Base-by-base conservation (phyloP, 2,888 invertebrate species). In the Rhamphomyia laevipes region DNA sequence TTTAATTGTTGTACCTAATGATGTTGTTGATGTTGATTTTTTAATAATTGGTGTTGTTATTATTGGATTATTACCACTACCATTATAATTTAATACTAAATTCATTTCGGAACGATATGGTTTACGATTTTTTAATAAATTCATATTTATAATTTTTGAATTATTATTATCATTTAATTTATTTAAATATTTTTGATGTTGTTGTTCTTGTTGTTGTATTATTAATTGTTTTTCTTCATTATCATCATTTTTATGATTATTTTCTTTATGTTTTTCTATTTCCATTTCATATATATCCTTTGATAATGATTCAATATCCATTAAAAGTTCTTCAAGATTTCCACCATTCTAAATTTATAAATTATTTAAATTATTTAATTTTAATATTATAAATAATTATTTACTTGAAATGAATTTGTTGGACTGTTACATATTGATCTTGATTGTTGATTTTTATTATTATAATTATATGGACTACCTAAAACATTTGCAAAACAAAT, bases 311-410 rank as follows among this genome's bases (percentile, higher is more conserved):
- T 82, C 80, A 7, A 83, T 81, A 53, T 84, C 83, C 50, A 81
- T 78, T 0, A 84, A 67, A 41, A 84, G 67, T 53, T 83, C 80
- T 57, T 84, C 83, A 38, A 84, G 70, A 60, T 83, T 83, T 0
- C 81, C 81, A 12, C 78, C 79, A 21, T 74, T 77, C 58, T 65
- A n/a, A 11, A 44, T n/a, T n/a, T n/a, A n/a, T n/a, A n/a, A n/a
- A n/a, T n/a, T n/a, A n/a, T n/a, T n/a, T n/a, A n/a, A n/a, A n/a
- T n/a, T n/a, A n/a, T n/a, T n/a, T n/a, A n/a, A n/a, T n/a, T n/a
- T n/a, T n/a, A n/a, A n/a, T n/a, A n/a, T n/a, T n/a, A n/a, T n/a
- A n/a, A n/a, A n/a, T n/a, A n/a, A n/a, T 6, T 15, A 12, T 17
- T 42, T 49, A 53, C 53, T 43, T 55, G 55, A 52, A 55, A 55